Evolutionary conservation across 2,888 invertebrate genomes (phyloP).

Genomic region (Chloromyia formosa): DNA sequence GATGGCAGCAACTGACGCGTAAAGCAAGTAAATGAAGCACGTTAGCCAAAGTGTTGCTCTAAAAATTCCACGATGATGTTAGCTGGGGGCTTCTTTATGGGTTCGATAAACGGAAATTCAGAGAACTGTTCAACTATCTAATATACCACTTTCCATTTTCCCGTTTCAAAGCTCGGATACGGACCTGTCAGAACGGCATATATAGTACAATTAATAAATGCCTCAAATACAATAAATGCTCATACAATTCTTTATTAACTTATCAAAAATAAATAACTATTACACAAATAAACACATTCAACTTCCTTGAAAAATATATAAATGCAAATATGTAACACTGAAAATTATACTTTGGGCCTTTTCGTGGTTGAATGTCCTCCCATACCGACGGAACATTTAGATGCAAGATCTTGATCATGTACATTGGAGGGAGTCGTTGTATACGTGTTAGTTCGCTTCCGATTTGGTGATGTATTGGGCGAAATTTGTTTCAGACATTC

Average conservation of each 20-base stretch:
- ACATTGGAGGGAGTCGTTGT: conserved; percentile 48
- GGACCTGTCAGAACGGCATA: too few species aligned
- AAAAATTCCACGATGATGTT: too few species aligned
- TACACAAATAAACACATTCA: not conserved
- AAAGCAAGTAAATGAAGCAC: too few species aligned
- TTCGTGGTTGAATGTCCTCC: conserved; percentile 62
- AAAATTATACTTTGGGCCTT: conserved; percentile 56
- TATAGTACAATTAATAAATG: too few species aligned
- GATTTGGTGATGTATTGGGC: conserved; percentile 68
- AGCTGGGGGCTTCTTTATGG: too few species aligned
- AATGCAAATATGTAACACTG: not conserved
- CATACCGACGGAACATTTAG: conserved; percentile 62
- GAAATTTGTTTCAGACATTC: conserved; percentile 87
- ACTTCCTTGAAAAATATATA: not conserved
- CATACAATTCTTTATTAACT: not conserved
- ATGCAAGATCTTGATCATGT: conserved; percentile 56
- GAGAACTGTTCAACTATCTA: too few species aligned
- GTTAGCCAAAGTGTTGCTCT: too few species aligned
- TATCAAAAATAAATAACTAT: not conserved
- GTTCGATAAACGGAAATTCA: too few species aligned
- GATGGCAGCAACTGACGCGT: too few species aligned
- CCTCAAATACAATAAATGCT: too few species aligned
- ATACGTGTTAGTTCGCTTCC: conserved; percentile 61
- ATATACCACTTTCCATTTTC: too few species aligned
- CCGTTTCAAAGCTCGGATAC: too few species aligned